Evolutionary conservation across 1,140 invertebrate genomes (phyloP).

Genomic region (Cheumatopsyche charites): DNA sequence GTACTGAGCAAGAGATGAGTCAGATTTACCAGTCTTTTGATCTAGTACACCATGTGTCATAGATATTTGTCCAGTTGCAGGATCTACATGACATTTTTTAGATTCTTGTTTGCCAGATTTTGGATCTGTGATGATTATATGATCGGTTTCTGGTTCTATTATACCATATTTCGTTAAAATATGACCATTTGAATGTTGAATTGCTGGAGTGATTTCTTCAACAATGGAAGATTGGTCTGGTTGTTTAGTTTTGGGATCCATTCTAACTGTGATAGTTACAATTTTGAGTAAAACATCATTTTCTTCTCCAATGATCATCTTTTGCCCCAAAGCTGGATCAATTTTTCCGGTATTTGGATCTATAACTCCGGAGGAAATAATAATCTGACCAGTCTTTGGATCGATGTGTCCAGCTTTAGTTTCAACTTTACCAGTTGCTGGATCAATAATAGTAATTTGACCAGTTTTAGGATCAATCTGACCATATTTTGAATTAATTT

Average conservation of each 20-base stretch:
- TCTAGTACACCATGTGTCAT: conserved; percentile 63
- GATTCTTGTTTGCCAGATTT: conserved; percentile 64
- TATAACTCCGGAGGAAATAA: conserved; percentile 58
- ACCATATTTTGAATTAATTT: conserved; percentile 64
- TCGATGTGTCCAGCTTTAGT: conserved; percentile 62
- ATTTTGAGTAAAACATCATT: conserved; percentile 60
- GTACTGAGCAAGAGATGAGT: conserved; percentile 59
- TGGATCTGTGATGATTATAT: conserved; percentile 62
- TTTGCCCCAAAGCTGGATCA: conserved; percentile 62
- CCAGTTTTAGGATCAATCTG: conserved; percentile 63
- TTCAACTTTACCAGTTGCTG: conserved; percentile 63
- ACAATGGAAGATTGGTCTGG: conserved; percentile 63
- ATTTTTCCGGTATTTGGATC: conserved; percentile 64
- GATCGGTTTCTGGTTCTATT: conserved; percentile 64
- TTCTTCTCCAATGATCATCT: conserved; percentile 59
- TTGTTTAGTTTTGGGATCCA: conserved; percentile 63
- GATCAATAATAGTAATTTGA: conserved; percentile 61
- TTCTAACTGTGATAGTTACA: conserved; percentile 63
- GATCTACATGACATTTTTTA: conserved; percentile 64
- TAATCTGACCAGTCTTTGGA: conserved; percentile 63
- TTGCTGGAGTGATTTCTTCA: conserved; percentile 61
- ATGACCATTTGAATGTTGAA: conserved; percentile 62
- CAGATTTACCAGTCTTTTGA: conserved; percentile 64
- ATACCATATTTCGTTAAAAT: conserved; percentile 67
- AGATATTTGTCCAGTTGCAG: conserved; percentile 62